Evolutionary conservation across 2,888 invertebrate species (phyloP).

Genomic region (Catonia carolina): DNA sequence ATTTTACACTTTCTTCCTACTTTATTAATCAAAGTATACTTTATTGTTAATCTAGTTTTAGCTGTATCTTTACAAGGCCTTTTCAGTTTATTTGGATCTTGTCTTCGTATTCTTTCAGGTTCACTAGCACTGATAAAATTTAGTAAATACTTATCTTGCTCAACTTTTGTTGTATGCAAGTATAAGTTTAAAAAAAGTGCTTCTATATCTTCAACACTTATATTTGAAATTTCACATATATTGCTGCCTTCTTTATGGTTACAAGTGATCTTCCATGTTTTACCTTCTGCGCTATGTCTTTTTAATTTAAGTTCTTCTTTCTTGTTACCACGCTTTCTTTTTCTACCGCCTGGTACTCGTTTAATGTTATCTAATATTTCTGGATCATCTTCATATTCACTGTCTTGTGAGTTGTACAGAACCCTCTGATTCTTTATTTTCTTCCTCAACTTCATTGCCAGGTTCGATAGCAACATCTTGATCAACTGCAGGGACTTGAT

Average conservation of each 20-base stretch:
- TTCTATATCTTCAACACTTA: background rate
- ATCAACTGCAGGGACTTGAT: too few species aligned
- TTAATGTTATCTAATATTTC: background rate
- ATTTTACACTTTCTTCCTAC: background rate
- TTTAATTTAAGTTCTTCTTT: background rate
- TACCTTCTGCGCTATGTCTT: background rate
- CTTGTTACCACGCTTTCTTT: slow-evolving; percentile 1
- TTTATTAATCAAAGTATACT: background rate
- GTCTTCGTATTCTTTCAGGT: background rate
- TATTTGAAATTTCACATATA: background rate
- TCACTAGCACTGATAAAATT: background rate
- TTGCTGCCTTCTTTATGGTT: background rate
- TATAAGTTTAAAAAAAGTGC: background rate
- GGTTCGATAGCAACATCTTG: too few species aligned
- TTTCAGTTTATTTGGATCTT: background rate
- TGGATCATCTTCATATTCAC: slow-evolving; percentile 1
- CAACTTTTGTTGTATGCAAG: background rate
- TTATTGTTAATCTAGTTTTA: background rate
- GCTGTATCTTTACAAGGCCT: background rate
- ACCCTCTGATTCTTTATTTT: too few species aligned
- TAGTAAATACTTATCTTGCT: background rate
- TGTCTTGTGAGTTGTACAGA: too few species aligned
- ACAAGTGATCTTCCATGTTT: background rate
- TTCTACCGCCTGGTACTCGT: background rate
- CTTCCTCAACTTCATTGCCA: too few species aligned